Conservation (phyloP, 2,888 invertebrate species). For the Brassicogethes aeneus region DNA sequence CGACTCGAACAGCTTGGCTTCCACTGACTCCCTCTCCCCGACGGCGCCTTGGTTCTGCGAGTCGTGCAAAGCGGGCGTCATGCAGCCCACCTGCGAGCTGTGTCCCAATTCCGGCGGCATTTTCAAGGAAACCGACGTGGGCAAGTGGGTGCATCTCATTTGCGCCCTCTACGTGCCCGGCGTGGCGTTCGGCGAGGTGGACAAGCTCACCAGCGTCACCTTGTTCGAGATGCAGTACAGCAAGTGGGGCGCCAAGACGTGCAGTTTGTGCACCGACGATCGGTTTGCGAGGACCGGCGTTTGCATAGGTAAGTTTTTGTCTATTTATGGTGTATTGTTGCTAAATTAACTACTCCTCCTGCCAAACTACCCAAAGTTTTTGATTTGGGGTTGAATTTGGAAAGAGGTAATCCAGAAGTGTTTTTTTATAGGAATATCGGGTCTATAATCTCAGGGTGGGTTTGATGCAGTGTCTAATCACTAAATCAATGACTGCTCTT, state of each 20-base stretch:
- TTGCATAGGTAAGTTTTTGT: not conserved
- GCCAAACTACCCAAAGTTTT: too few relatives aligned
- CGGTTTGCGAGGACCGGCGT: conserved; percentile 87
- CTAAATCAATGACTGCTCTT: too few relatives aligned
- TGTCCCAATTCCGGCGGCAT: conserved; percentile 90
- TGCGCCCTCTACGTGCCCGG: conserved; percentile 97
- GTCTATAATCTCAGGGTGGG: too few relatives aligned
- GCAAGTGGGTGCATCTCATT: conserved; percentile 94
- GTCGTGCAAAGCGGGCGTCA: conserved; percentile 87
- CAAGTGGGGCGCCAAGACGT: conserved; percentile 91
- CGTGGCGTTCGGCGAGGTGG: conserved; percentile 93
- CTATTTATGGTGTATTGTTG: too few relatives aligned
- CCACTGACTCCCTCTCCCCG: conserved; percentile 88
- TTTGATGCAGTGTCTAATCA: too few relatives aligned
- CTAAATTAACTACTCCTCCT: too few relatives aligned
- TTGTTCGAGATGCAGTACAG: conserved; percentile 96
- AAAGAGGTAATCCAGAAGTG: too few relatives aligned
- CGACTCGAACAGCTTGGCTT: conserved; percentile 83
- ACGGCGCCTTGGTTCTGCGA: conserved; percentile 99
- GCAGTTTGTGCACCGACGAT: conserved; percentile 82
- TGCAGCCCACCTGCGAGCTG: conserved; percentile 85
- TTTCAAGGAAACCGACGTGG: conserved; percentile 94
- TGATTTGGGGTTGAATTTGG: too few relatives aligned
- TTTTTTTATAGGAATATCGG: too few relatives aligned
- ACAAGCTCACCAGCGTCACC: conserved; percentile 83